phyloP scores from a whole-genome alignment of 2,797 vertebrate species.

The Melanogrammus aeglefinus region DNA sequence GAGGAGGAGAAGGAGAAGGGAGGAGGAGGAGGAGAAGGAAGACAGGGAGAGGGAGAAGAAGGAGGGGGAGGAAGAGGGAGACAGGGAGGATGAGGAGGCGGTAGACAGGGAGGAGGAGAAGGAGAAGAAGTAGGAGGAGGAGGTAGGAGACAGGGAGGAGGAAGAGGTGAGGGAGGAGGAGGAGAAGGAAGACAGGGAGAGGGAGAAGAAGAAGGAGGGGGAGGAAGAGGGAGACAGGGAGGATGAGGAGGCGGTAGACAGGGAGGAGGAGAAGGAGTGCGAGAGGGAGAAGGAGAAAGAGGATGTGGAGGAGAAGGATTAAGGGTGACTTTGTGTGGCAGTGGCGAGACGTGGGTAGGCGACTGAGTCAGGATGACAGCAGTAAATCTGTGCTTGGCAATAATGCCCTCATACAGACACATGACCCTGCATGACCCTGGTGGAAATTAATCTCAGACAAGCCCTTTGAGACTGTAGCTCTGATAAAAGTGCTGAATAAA shows the following conservation, averaged over 20 bases:
- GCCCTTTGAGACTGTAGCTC: background rate
- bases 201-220: background rate
- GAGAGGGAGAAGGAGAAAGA: background rate
- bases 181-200: background rate
- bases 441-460: background rate
- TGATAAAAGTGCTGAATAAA: background rate
- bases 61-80: constrained; percentile 73
- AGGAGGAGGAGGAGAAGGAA: background rate
- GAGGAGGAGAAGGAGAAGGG: background rate
- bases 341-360: background rate
- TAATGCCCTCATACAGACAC: background rate
- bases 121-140: background rate
- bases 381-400: background rate
- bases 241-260: too few species aligned
- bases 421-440: background rate
- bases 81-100: constrained; percentile 81
- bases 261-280: too few species aligned
- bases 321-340: background rate
- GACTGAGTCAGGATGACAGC: background rate
- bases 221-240: background rate
- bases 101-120: background rate
- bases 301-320: constrained; percentile 67
- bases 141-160: background rate
- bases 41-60: background rate
- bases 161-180: background rate